phyloP scores from a whole-genome alignment of 2,113 vertebrate genomes.

The Engraulis encrasicolus region DNA sequence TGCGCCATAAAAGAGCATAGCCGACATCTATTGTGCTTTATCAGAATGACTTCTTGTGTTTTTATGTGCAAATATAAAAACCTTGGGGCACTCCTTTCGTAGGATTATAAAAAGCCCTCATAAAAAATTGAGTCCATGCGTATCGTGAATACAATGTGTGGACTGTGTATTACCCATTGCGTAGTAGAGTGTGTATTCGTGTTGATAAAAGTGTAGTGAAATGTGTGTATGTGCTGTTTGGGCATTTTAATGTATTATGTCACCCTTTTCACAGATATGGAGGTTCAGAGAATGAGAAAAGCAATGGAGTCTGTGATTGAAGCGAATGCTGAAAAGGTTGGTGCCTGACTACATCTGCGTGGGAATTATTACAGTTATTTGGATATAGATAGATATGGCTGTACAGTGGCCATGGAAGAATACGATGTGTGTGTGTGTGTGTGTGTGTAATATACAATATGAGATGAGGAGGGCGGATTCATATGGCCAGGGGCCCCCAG shows the following conservation, averaged over 20 bases:
- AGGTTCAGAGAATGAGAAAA: slow-evolving; percentile 73
- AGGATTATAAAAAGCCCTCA: too few relatives aligned
- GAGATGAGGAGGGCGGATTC: too few relatives aligned
- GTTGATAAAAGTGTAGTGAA: neutral
- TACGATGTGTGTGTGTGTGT: too few relatives aligned
- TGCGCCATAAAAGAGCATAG: neutral
- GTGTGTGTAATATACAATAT: neutral
- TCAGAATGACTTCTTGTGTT: too few relatives aligned
- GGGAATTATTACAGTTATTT: too few relatives aligned
- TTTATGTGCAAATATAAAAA: too few relatives aligned
- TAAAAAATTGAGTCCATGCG: too few relatives aligned
- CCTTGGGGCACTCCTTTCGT: too few relatives aligned
- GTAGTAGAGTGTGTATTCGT: neutral
- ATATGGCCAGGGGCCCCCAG: too few relatives aligned
- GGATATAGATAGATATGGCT: neutral
- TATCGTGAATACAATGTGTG: too few relatives aligned
- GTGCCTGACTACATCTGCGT: neutral
- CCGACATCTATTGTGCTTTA: neutral
- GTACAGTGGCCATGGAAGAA: neutral
- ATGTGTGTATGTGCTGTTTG: too few relatives aligned
- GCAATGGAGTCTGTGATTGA: slow-evolving; percentile 63
- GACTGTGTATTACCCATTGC: too few relatives aligned
- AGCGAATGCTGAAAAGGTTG: slow-evolving; percentile 73
- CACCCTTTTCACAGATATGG: slow-evolving; percentile 75
- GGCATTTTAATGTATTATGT: neutral